Base-by-base conservation (phyloP, 2,797 vertebrate genomes). In the Darevskia nairensis region DNA sequence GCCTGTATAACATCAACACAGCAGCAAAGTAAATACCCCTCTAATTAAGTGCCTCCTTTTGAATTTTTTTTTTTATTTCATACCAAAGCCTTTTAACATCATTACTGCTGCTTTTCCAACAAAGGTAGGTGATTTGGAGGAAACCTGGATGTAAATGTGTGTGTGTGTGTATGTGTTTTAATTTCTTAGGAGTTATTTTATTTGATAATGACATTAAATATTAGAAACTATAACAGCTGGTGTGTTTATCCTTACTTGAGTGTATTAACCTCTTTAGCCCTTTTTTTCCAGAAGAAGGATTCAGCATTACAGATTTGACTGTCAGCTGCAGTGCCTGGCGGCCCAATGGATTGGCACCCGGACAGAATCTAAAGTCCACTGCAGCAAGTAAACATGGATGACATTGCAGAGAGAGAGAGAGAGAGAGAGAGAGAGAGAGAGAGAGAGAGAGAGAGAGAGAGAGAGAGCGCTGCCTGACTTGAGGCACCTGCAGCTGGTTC, bases 181-280 rank as follows among this genome's bases (percentile, higher is more conserved):
- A 92, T 95, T 96, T 95, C 96, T 97, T 95, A 89, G 72, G 94
- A 96, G 95, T 94, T 96, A 95, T 97, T 96, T 97, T 94, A 96
- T 97, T 96, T 96, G 96, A 95, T 97, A 97, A 97, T 96, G 97
- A 96, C 97, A 98, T 98, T 98, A 98, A 98, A 98, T 97, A 97
- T 98, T 97, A 98, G 98, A 98, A 98, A 97, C 97, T 95, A 97
- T 97, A 98, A 98, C 98, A 98, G 98, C 98, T 98, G 98, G 97
- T 97, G 95, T 98, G 97, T 97, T 96, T 98, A 98, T 97, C 97
- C 97, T 97, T 98, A 98, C 97, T 98, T 97, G 97, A 97, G 97
- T 98, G 98, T 98, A 98, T 98, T 98, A 98, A 99, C 97, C 98
- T 98, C 97, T 97, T 96, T 98, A 97, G 97, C 95, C 97, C 35